phyloP scores from a whole-genome alignment of 2,888 invertebrate genomes.

The Rugalucina vietnamica region DNA sequence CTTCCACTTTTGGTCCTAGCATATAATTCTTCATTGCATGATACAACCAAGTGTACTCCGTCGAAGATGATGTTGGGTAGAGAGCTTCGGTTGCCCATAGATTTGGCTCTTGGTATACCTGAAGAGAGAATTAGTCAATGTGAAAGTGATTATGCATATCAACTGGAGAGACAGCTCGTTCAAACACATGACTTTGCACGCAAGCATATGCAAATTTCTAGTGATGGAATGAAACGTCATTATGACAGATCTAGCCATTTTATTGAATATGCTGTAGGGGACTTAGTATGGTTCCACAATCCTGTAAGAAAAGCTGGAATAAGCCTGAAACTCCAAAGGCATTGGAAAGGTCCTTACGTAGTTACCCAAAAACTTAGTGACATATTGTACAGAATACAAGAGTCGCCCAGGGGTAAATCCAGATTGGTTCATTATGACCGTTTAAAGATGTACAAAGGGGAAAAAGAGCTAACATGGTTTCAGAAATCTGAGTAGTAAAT shows the following conservation, averaged over 20 bases:
- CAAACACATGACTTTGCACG: constrained; percentile 9
- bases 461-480: not conserved
- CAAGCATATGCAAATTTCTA: constrained; percentile 20
- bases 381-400: not conserved
- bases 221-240: constrained; percentile 18
- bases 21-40: constrained; percentile 54
- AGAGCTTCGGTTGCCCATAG: constrained; percentile 48
- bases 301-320: constrained; percentile 25
- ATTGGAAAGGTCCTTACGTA: not conserved
- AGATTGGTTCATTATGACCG: not conserved
- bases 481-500: no score
- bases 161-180: constrained; percentile 14
- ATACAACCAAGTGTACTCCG: constrained; percentile 47
- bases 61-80: constrained; percentile 47
- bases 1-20: constrained; percentile 53
- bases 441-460: not conserved
- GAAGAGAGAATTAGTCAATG: not conserved
- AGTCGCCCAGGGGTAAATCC: not conserved
- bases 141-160: not conserved
- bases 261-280: constrained; percentile 9
- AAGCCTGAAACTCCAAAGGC: constrained; percentile 2
- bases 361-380: not conserved
- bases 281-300: constrained; percentile 28
- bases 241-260: constrained; percentile 21
- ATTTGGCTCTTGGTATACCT: constrained; percentile 40